phyloP scores from a whole-genome alignment of 2,888 invertebrate genomes.

The Drosophila basisetae region DNA sequence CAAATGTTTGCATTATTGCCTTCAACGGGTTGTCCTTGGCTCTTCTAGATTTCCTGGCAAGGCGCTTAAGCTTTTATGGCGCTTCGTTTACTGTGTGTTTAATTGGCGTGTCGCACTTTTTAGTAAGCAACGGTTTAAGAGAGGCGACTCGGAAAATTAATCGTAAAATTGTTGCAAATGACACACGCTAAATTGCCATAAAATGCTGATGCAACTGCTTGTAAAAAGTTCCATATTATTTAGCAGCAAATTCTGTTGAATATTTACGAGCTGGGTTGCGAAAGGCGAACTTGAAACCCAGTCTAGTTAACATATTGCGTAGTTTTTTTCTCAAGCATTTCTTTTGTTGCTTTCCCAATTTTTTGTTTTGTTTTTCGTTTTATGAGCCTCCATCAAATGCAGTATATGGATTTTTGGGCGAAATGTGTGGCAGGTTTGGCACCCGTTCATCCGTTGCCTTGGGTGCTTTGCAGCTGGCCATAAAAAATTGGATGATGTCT shows the following conservation, averaged over 20 bases:
- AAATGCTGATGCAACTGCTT: constrained; percentile 21
- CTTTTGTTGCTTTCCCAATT: constrained; percentile 25
- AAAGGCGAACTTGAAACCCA: background rate
- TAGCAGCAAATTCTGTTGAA: constrained; percentile 28
- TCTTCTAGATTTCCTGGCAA: constrained; percentile 13
- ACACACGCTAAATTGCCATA: constrained; percentile 56
- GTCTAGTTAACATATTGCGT: constrained; percentile 65
- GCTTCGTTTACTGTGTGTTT: constrained; percentile 29
- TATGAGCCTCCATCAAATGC: constrained; percentile 71
- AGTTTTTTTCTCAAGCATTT: constrained; percentile 38
- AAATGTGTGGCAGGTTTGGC: constrained; percentile 26
- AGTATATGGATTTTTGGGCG: constrained; percentile 37
- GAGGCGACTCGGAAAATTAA: constrained; percentile 53
- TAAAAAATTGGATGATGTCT: constrained; percentile 67
- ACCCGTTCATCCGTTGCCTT: constrained; percentile 5
- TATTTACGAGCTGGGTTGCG: constrained; percentile 38
- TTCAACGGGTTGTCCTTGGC: constrained; percentile 26
- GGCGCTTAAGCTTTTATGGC: constrained; percentile 32
- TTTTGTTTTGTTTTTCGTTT: constrained; percentile 39
- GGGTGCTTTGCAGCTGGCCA: constrained; percentile 38
- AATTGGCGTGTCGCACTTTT: constrained; percentile 45
- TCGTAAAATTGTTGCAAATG: constrained; percentile 76
- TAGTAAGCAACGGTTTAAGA: constrained; percentile 39
- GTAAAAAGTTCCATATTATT: constrained; percentile 24
- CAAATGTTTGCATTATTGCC: constrained; percentile 64